phyloP scores from a whole-genome alignment of 2,888 invertebrate species.

The Patella ulyssiponensis region DNA sequence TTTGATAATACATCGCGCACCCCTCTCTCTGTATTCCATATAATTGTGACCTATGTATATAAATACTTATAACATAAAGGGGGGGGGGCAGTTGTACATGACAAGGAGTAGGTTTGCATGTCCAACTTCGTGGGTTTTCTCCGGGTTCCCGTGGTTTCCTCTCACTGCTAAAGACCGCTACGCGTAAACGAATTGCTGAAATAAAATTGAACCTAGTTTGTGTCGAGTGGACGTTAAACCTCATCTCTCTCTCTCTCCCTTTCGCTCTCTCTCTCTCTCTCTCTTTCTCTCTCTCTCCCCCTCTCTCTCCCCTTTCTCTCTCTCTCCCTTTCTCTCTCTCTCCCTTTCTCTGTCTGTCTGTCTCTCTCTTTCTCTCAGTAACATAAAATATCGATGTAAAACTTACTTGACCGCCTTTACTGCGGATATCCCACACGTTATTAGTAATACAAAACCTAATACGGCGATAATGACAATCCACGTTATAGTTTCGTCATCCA shows the following conservation, averaged over 20 bases:
- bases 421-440: constrained; percentile 46
- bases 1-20: no score
- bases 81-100: no score
- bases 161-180: no score
- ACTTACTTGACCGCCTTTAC: constrained; percentile 51
- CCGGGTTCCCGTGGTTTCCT: no score
- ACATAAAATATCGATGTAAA: background rate
- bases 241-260: background rate
- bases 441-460: constrained; percentile 45
- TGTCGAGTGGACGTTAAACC: no score
- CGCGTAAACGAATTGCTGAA: no score
- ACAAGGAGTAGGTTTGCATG: no score
- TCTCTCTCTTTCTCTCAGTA: background rate
- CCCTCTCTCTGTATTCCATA: no score
- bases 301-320: background rate
- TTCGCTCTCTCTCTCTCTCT: background rate
- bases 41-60: no score
- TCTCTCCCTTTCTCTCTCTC: background rate
- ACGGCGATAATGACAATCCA: constrained; percentile 43
- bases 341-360: background rate
- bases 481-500: constrained; percentile 18
- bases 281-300: background rate
- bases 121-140: no score
- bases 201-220: background rate
- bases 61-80: no score